phyloP scores from a whole-genome alignment of 2,113 vertebrate genomes.

The Nanorana parkeri region DNA sequence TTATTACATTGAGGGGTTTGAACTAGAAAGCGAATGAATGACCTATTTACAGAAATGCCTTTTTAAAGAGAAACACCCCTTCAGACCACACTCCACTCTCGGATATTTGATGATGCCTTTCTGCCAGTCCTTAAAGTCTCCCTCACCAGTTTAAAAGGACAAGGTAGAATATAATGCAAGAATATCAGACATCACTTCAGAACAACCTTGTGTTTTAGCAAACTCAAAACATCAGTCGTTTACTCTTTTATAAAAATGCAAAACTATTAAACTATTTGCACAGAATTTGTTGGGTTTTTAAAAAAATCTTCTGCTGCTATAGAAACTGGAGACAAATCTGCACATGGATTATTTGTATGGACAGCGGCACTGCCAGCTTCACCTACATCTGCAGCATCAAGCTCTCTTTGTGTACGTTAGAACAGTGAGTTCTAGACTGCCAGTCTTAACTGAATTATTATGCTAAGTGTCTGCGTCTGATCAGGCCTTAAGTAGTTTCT shows the following conservation, averaged over 20 bases:
- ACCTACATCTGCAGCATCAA: conserved; percentile 21
- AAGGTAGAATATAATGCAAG: background rate
- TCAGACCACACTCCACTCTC: too few species aligned
- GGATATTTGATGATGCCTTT: too few species aligned
- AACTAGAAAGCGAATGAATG: too few species aligned
- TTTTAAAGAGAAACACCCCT: too few species aligned
- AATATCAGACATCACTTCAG: background rate
- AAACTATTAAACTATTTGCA: background rate
- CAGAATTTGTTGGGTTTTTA: conserved; percentile 3
- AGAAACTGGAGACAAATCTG: conserved; percentile 29
- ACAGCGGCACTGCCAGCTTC: conserved; percentile 6
- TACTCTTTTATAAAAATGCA: conserved; percentile 1
- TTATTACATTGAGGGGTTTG: too few species aligned
- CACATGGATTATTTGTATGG: conserved; percentile 34
- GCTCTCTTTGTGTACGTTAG: conserved; percentile 24
- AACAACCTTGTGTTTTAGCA: background rate
- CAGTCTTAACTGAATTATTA: conserved; percentile 22
- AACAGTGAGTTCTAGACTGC: conserved; percentile 26
- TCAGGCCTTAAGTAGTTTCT: background rate
- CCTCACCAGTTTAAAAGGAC: too few species aligned
- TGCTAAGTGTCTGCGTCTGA: conserved; percentile 21
- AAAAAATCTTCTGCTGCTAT: conserved; percentile 48
- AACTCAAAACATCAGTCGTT: background rate
- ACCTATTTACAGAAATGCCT: too few species aligned
- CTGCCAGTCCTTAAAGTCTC: too few species aligned